A percentile compares a stretch with the other conserved stretches of the same genome.
Conservation (phyloP, 2,888 invertebrate genomes). For the Dyspetes luteomarginatus region DNA sequence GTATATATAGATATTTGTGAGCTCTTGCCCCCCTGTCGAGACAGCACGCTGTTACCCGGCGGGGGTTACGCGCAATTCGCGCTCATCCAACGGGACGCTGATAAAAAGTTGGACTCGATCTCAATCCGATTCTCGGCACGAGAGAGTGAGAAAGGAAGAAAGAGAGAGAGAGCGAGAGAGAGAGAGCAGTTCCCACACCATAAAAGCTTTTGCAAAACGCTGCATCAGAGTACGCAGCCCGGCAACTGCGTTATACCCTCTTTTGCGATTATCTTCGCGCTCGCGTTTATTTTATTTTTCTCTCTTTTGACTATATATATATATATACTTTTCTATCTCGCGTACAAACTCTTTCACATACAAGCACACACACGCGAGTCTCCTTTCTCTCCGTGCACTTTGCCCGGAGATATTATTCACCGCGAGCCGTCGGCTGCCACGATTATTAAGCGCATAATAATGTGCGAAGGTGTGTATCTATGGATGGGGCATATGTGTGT, state of each 20-base stretch:
- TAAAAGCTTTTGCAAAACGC: slow-evolving; percentile 29
- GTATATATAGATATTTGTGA: not conserved
- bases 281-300: slow-evolving; percentile 30
- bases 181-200: not conserved
- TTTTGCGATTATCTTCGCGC: slow-evolving; percentile 55
- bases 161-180: slow-evolving; percentile 24
- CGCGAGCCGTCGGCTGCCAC: slow-evolving; percentile 52
- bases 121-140: slow-evolving; percentile 76
- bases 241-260: slow-evolving; percentile 15
- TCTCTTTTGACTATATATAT: slow-evolving; percentile 34
- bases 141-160: slow-evolving; percentile 45
- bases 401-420: slow-evolving; percentile 61
- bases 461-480: slow-evolving; percentile 37
- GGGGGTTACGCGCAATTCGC: slow-evolving; percentile 83
- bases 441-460: slow-evolving; percentile 61
- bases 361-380: slow-evolving; percentile 64
- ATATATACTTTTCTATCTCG: no score
- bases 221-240: slow-evolving; percentile 26
- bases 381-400: slow-evolving; percentile 62
- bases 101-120: slow-evolving; percentile 81
- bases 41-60: slow-evolving; percentile 82
- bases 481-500: not conserved
- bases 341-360: slow-evolving; percentile 48
- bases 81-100: slow-evolving; percentile 78
- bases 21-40: slow-evolving; percentile 79